Evolutionary conservation across 2,888 invertebrate species (phyloP), one percentile per base, ranked within the genome.

Genomic region (Eristalis intricaria): DNA sequence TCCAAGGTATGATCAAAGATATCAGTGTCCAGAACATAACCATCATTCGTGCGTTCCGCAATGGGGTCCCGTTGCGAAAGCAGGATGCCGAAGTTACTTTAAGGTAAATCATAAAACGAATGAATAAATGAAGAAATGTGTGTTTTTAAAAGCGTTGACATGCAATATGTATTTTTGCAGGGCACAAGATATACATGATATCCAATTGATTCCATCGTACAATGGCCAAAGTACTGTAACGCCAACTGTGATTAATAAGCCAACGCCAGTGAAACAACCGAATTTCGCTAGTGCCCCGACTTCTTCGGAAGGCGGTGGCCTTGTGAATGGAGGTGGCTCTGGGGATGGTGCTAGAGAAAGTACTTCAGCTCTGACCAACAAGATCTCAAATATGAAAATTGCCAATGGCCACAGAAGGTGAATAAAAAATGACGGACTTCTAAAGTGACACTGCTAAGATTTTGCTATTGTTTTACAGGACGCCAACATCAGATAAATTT

Each of bases 31-130:
- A 94, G 63, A 94, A 95, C 68, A 95, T 98, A 88, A 96, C 96
- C 1, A 94, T 98, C 80, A 95, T 95, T 11, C 96, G 97, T 91
- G 96, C 97, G 15, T 98, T 97, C 92, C 95, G 97, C 89, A 97
- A 98, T 94, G 98, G 98, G 90, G 91, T 93, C 0, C 93, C 93
- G 26, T 89, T 93, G 75, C 91, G 92, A 71, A 91, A 95, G 91
- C 94, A 94, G 88, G 93, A 95, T 70, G 94, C 94, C 29, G 94
- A 95, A 90, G 94, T 96, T 64, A 94, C 94, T 66, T 93, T 96
- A 82, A 94, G 94, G 96, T 96, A 84, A 71, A 19, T 26, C 26
- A 58, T 19, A 64, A 22, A 4, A 50, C 71, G 58, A 65, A 60
- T 69, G 10, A 63, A 61, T 63, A 13, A 43, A 43, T 71, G 35